Evolutionary conservation across 64 coral and sea anemone species (phyloP).

Genomic region (Montipora efflorescens): DNA sequence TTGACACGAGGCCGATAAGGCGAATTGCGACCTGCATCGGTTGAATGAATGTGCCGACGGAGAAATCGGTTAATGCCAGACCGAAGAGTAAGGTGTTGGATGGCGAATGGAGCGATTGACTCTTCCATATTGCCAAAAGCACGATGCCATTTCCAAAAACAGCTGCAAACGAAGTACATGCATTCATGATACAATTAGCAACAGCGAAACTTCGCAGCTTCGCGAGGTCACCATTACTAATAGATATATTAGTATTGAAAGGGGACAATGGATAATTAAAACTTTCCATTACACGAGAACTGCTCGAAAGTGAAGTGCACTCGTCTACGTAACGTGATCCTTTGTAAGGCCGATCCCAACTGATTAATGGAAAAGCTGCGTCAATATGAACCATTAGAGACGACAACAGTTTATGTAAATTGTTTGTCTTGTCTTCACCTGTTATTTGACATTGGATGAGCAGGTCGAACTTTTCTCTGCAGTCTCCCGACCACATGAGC

Average conservation of each 20-base stretch:
- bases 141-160: conserved; percentile 21
- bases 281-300: background rate
- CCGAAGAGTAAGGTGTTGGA: conserved; percentile 47
- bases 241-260: background rate
- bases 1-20: background rate
- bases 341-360: no score
- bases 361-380: no score
- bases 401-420: no score
- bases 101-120: conserved; percentile 43
- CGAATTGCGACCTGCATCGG: background rate
- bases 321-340: background rate
- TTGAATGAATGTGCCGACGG: conserved; percentile 12
- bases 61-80: conserved; percentile 45
- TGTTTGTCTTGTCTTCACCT: no score
- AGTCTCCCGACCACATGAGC: no score
- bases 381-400: background rate
- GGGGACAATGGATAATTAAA: background rate
- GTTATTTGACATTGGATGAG: no score
- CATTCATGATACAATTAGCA: background rate
- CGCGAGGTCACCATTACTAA: background rate
- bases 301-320: no score
- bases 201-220: background rate
- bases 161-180: background rate
- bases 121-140: conserved; percentile 5
- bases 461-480: no score